phyloP scores from a whole-genome alignment of 1,140 invertebrate species.

The Pseudobourletiella spinata region DNA sequence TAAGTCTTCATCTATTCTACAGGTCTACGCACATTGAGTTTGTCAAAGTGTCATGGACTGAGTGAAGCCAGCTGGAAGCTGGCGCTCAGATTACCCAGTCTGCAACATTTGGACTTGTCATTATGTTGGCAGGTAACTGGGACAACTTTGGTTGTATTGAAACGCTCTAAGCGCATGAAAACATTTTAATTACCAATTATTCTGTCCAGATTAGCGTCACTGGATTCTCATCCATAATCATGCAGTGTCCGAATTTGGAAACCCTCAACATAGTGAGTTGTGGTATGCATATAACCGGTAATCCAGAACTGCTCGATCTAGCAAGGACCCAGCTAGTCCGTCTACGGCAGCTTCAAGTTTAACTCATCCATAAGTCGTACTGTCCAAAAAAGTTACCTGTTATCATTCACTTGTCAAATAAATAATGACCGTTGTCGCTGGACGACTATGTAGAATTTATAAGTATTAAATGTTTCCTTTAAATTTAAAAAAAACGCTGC shows the following conservation, averaged over 20 bases:
- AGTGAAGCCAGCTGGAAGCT: constrained; percentile 16
- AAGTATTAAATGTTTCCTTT: too few relatives aligned
- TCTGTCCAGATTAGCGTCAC: constrained; percentile 7
- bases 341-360: too few relatives aligned
- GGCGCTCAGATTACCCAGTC: constrained; percentile 6
- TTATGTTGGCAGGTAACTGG: constrained; percentile 11
- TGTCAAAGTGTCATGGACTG: constrained; percentile 4
- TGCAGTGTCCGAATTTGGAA: constrained; percentile 12
- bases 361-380: too few relatives aligned
- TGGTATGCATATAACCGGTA: constrained; percentile 12
- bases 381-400: too few relatives aligned
- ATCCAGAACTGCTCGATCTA: constrained; percentile 1
- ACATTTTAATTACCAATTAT: background rate
- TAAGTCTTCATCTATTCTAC: background rate
- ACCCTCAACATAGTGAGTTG: background rate
- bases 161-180: background rate
- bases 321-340: too few relatives aligned
- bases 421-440: too few relatives aligned
- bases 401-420: too few relatives aligned
- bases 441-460: too few relatives aligned
- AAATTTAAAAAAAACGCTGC: too few relatives aligned
- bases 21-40: constrained; percentile 8
- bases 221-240: background rate
- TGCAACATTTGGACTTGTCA: constrained; percentile 2
- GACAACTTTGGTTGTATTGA: background rate